These are phyloP conservation scores for Columba guinea DNA, from an alignment of 2,797 vertebrate species.

Conservation along the genomic window DNA sequence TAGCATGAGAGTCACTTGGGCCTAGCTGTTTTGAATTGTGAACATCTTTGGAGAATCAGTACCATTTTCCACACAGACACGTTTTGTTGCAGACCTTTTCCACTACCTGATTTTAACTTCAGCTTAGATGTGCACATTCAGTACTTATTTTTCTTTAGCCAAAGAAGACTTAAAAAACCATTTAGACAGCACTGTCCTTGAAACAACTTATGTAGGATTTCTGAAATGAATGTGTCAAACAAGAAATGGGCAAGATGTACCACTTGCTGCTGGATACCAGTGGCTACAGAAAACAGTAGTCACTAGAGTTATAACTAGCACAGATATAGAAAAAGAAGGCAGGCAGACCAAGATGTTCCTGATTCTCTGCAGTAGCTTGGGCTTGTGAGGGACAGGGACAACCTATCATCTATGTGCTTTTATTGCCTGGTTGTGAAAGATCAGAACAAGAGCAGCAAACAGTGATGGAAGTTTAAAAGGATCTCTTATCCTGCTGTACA, in stretches of 20 bases:
- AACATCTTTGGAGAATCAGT: neutral
- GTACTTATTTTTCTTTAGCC: neutral
- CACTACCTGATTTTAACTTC: neutral
- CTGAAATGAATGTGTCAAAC: neutral
- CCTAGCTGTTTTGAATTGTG: neutral
- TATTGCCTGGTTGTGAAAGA: neutral
- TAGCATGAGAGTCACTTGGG: fast-evolving
- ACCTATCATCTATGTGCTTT: neutral
- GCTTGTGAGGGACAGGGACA: neutral
- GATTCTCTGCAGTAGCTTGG: neutral
- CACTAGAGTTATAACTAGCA: neutral
- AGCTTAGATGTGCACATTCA: neutral
- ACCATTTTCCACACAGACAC: neutral
- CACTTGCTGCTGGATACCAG: neutral
- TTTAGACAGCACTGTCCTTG: neutral
- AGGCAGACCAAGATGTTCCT: neutral
- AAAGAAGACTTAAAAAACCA: neutral
- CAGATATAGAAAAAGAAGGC: neutral
- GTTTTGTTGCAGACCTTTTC: neutral
- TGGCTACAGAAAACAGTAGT: neutral
- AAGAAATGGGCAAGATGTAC: neutral
- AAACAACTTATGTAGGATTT: neutral
- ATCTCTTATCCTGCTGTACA: neutral
- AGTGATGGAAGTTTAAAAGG: neutral
- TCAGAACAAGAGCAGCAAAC: neutral